phyloP scores from a whole-genome alignment of 2,888 invertebrate genomes.

The Trissolcus japonicus region DNA sequence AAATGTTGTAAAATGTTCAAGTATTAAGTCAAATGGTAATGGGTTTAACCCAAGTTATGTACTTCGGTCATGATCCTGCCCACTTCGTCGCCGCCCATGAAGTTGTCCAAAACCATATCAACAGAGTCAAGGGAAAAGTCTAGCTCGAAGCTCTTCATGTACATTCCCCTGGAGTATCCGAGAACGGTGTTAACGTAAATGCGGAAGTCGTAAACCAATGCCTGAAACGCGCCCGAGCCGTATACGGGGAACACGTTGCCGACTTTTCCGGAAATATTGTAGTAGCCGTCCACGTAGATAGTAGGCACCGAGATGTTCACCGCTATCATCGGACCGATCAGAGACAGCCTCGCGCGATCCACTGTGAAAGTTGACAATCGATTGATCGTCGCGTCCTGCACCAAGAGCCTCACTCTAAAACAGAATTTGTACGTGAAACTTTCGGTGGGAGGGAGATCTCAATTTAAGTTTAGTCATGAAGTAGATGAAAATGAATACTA shows the following conservation, averaged over 20 bases:
- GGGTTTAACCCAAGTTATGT: no score
- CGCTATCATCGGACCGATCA: slow-evolving; percentile 68
- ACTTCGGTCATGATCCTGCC: slow-evolving; percentile 68
- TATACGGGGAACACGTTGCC: slow-evolving; percentile 64
- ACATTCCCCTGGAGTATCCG: slow-evolving; percentile 69
- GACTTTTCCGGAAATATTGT: slow-evolving; percentile 69
- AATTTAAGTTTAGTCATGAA: no score
- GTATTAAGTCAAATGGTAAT: no score
- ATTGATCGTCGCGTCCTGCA: slow-evolving; percentile 64
- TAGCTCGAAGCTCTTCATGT: slow-evolving; percentile 69
- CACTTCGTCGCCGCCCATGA: slow-evolving; percentile 67
- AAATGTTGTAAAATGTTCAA: background rate
- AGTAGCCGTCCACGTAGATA: slow-evolving; percentile 65
- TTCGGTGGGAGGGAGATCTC: no score
- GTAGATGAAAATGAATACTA: no score
- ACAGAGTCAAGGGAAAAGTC: slow-evolving; percentile 66
- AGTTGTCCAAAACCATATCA: slow-evolving; percentile 64
- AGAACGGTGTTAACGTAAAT: slow-evolving; percentile 67
- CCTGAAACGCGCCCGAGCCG: slow-evolving; percentile 66
- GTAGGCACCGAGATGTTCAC: slow-evolving; percentile 68
- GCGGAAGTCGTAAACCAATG: slow-evolving; percentile 62
- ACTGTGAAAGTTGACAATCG: slow-evolving; percentile 67
- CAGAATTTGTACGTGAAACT: background rate
- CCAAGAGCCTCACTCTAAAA: slow-evolving; percentile 63
- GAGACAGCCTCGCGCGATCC: slow-evolving; percentile 67